Base-by-base conservation (phyloP, 2,113 vertebrate genomes). In the Narcine bancroftii region DNA sequence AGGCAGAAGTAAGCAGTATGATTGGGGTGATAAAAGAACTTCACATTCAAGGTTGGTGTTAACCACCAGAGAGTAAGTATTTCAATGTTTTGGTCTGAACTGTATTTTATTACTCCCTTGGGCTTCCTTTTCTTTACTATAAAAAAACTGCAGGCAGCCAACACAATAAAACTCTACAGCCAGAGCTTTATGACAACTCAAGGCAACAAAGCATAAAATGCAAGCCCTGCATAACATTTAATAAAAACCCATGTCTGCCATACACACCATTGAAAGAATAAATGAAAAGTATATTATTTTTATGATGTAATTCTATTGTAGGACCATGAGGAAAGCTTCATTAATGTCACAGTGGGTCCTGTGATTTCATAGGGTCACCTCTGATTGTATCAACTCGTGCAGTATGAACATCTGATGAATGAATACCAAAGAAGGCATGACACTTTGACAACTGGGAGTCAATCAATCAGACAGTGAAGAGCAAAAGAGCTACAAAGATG, bases 201-300 rank as follows among this genome's bases (percentile, higher is more conserved):
- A 29, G 42, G 89, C 89, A 91, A 69, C 63, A 71, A 47, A 69
- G 42, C 87, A 91, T 91, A 91, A 91, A 91, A 91, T 91, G 60
- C 65, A 47, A 29, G 63, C 39, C 89, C 89, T 69, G 29, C 42
- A 91, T 69, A 33, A 19, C 89, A 91, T 91, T 91, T 91, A 69
- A 42, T 45, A 29, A 29, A 91, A 45, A 47, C 45, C 29, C 47
- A 45, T 26, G 42, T n/a, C 65, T 26, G 13, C 9, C 42, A 47
- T 69, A 71, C 65, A 45, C 89, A 47, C 19, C 47, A 42, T 33
- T 91, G 63, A 91, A 60, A 69, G 89, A 69, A 21, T 69, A 66
- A 91, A 69, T 71, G 89, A 91, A 45, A 69, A 91, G 65, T 45
- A 45, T 24, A 47, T 69, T 45, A 42, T 45, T 69, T 87, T 87